phyloP scores from a whole-genome alignment of 2,888 invertebrate species.

The Eutolmus rufibarbis region DNA sequence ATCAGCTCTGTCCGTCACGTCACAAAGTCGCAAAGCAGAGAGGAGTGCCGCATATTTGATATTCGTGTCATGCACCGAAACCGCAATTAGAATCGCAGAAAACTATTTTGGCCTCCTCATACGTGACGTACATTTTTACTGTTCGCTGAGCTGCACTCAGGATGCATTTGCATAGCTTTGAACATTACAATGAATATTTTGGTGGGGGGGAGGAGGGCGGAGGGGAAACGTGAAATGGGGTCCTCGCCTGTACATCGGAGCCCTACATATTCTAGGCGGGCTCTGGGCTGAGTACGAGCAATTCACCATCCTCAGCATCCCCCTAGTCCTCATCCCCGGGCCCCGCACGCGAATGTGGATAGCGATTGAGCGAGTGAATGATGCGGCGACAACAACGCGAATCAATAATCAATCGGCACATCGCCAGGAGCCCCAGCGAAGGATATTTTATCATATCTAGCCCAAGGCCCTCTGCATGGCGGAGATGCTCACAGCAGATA shows the following conservation, averaged over 20 bases:
- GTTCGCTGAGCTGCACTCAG: not conserved
- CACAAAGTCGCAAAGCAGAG: not conserved
- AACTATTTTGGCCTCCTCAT: constrained; percentile 12
- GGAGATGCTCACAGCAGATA: not conserved
- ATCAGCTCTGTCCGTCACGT: not conserved
- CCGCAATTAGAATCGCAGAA: constrained; percentile 35
- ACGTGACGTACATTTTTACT: constrained; percentile 33
- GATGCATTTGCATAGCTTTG: constrained; percentile 22
- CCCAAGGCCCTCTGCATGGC: not conserved
- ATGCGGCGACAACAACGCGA: not conserved
- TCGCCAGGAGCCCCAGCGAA: not conserved
- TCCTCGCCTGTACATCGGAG: not conserved
- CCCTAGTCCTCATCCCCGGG: not conserved
- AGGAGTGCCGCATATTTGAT: not conserved
- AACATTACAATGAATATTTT: constrained; percentile 6
- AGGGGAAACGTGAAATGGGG: not conserved
- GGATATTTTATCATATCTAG: not conserved
- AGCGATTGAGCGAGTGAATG: not conserved
- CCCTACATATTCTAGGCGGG: not conserved
- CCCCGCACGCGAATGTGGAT: not conserved
- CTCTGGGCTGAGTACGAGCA: not conserved
- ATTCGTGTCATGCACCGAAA: constrained; percentile 12
- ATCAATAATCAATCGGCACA: constrained; percentile 31
- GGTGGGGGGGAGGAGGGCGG: not conserved
- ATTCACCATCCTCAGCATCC: not conserved